Base-by-base conservation (phyloP, 2,888 invertebrate species). In the Allolobophora icterica region DNA sequence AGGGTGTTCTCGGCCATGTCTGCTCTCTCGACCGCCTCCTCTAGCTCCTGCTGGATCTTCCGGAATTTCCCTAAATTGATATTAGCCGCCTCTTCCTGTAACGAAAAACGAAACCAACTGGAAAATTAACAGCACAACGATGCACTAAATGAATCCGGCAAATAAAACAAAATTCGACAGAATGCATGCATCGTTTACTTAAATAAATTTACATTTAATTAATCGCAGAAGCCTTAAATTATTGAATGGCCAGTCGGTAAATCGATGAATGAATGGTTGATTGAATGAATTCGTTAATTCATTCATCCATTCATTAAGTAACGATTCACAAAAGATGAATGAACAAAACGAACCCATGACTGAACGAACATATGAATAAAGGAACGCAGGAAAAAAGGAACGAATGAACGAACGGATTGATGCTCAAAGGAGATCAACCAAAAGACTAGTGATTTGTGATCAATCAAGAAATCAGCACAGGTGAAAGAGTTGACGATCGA, bases 11-110 rank as follows among this genome's bases (percentile, higher is more conserved):
- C 96, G 91, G 96, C 95, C 90, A 95, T 93, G 92, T 96, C 96
- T 87, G 96, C 96, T 35, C 96, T 94, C 93, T 96, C 96, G 93
- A 96, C 96, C 91, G 96, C 95, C 92, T 96, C 96, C 93, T 96
- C 96, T 92, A 96, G 94, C 92, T 96, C 96, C 93, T 95, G 95
- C 94, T 96, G 96, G 52, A 95, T 94, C 94, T 96, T 96, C 93
- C 96, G 95, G 95, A 95, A 96, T 94, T 96, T 96, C 93, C 95
- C 95, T 93, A 96, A 94, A 94, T 96, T 96, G 91, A 96, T 94
- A 93, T 96, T 96, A 92, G 96, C 96, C 91, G 96, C 94, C 92
- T 96, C 95, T 94, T 96, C 95, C 95, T 95, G 93, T 52, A 92
- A 92, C 3, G n/a, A 89, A 89, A 21, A 84, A 33, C 93, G 34